Evolutionary conservation across 2,113 vertebrate genomes (phyloP).

Genomic region (Chaetops frenatus): DNA sequence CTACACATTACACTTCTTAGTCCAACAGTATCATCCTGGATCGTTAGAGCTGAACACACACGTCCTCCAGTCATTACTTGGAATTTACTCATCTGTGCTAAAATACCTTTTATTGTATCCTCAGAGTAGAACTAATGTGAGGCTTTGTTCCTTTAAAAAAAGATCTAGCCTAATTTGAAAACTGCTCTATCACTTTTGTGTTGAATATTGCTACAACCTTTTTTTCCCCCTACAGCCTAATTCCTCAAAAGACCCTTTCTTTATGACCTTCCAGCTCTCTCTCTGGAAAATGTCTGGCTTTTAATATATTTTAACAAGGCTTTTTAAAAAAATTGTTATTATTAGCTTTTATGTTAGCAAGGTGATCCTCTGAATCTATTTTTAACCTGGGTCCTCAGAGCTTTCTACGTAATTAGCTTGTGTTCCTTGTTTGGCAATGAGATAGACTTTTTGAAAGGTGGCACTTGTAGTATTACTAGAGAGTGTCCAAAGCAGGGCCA

Average conservation of each 20-base stretch:
- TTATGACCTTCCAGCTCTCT: neutral
- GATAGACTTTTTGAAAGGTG: neutral
- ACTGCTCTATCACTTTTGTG: neutral
- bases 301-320: neutral
- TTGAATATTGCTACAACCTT: neutral
- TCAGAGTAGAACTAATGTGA: neutral
- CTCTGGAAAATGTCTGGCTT: neutral
- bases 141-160: neutral
- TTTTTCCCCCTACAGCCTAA: neutral
- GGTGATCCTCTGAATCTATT: neutral
- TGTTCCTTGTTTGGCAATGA: neutral
- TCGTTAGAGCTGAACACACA: neutral
- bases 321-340: neutral
- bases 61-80: neutral
- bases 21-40: neutral
- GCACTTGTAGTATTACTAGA: neutral
- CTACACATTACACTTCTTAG: neutral
- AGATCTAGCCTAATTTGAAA: neutral
- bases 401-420: neutral
- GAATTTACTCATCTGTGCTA: neutral
- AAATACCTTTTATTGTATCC: neutral
- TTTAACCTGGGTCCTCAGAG: neutral
- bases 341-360: neutral
- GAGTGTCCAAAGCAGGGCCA: neutral
- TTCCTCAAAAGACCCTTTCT: neutral